Evolutionary conservation across 2,888 invertebrate genomes (phyloP), one percentile per base, ranked within the genome.

Genomic region (Calliphora vomitoria): DNA sequence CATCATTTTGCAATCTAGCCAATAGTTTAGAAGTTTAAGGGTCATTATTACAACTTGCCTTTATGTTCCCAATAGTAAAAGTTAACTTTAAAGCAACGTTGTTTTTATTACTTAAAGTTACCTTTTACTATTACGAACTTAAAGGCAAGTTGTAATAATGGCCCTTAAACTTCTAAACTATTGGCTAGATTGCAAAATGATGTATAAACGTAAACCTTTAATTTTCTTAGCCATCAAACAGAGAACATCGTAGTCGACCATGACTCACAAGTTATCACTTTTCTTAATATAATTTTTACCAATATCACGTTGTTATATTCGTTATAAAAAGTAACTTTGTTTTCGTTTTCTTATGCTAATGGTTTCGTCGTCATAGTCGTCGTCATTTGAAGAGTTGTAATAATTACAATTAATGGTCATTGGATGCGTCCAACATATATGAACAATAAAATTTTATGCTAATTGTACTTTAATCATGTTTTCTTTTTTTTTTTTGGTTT

Each of bases 381-480:
- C n/a, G n/a, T 20, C 18, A 62, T 62, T 69, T 38, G 13, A 74
- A 64, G 60, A 60, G 68, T 62, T 74, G 78, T 58, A 62, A 79
- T 84, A 60, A 68, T 74, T 66, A 82, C 53, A 69, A 62, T 62
- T 68, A 82, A 82, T 75, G 58, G 55, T 20, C 20, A 55, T n/a
- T 64, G 38, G 58, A 78, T 18, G 20, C 20, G 11, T 79, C 38
- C 74, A 79, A 86, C 55, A 75, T 69, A 75, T 68, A 79, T 82
- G 74, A 35, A 72, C 82, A 82, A 74, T 86, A 79, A 79, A 86
- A 82, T 31, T 79, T 78, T 82, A 82, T 86, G 53, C 20, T 82
- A 82, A 86, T 82, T 62, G 55, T 60, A 35, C 44, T 82, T 74
- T 74, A 50, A 74, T 69, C 60, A 79, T 71, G 62, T 71, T 60